Conservation (phyloP, 2,888 invertebrate genomes). For the Caenorhabditis virilis region DNA sequence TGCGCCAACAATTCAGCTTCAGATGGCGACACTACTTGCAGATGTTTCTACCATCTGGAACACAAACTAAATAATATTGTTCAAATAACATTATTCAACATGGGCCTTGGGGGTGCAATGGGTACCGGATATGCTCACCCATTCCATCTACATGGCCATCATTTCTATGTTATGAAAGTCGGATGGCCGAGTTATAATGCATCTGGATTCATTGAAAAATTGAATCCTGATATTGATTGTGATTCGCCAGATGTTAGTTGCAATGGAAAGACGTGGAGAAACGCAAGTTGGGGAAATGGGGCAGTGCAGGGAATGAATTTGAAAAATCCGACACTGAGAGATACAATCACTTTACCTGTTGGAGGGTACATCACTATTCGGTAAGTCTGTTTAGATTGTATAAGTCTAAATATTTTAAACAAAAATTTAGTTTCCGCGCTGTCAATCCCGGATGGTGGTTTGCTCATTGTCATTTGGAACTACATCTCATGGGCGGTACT, state of each 20-base stretch:
- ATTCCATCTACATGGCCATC: constrained; percentile 63
- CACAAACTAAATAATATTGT: constrained; percentile 60
- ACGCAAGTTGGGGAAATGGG: constrained; percentile 50
- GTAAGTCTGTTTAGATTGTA: constrained; percentile 24
- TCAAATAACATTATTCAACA: constrained; percentile 63
- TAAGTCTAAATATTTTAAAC: background rate
- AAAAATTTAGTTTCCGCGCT: constrained; percentile 61
- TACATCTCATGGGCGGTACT: constrained; percentile 68
- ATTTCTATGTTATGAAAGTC: constrained; percentile 63
- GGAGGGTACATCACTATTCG: constrained; percentile 68
- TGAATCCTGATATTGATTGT: constrained; percentile 48
- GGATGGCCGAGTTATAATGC: constrained; percentile 59
- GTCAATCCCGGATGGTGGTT: constrained; percentile 68
- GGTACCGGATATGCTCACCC: constrained; percentile 62
- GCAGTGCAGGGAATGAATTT: constrained; percentile 54
- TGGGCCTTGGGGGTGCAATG: constrained; percentile 59
- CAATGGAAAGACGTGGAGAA: constrained; percentile 33
- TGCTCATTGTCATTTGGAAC: constrained; percentile 64
- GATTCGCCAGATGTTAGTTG: constrained; percentile 31
- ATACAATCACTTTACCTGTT: constrained; percentile 68
- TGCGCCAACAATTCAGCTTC: constrained; percentile 30
- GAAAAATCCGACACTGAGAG: constrained; percentile 61
- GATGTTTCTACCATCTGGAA: constrained; percentile 60
- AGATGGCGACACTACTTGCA: constrained; percentile 50
- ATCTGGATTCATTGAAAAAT: constrained; percentile 47